Conservation (phyloP, 2,888 invertebrate species). For the Aphrophora alni region DNA sequence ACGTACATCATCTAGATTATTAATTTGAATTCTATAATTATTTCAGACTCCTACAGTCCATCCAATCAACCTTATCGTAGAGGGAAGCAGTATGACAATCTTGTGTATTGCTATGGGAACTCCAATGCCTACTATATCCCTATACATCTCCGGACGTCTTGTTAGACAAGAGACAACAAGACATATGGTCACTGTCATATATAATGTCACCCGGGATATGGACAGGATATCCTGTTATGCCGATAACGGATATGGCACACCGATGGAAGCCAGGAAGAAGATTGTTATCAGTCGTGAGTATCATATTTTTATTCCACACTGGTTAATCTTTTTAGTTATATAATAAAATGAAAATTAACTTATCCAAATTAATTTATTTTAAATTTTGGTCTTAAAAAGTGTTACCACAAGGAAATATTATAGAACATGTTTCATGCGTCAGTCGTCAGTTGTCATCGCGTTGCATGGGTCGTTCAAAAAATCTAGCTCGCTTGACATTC, state of each 20-base stretch:
- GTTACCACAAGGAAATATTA: no score
- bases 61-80: constrained; percentile 81
- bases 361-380: no score
- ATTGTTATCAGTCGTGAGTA: constrained; percentile 83
- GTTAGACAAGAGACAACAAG: constrained; percentile 82
- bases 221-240: constrained; percentile 87
- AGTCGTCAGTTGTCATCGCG: no score
- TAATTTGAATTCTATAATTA: no score
- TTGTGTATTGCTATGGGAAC: constrained; percentile 85
- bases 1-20: no score
- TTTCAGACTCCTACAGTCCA: constrained; percentile 81
- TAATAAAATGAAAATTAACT: no score
- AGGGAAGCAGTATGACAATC: constrained; percentile 86
- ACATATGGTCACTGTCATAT: constrained; percentile 86
- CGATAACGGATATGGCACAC: constrained; percentile 86
- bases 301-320: no score
- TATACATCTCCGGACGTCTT: constrained; percentile 79
- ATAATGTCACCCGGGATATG: constrained; percentile 85
- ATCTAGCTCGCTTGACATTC: no score
- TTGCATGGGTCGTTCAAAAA: no score
- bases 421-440: no score
- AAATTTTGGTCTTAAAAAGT: neutral
- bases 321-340: no score
- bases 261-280: constrained; percentile 82
- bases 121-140: constrained; percentile 82